Base-by-base conservation (phyloP, 2,113 vertebrate genomes). In the Spizaetus ornatus region DNA sequence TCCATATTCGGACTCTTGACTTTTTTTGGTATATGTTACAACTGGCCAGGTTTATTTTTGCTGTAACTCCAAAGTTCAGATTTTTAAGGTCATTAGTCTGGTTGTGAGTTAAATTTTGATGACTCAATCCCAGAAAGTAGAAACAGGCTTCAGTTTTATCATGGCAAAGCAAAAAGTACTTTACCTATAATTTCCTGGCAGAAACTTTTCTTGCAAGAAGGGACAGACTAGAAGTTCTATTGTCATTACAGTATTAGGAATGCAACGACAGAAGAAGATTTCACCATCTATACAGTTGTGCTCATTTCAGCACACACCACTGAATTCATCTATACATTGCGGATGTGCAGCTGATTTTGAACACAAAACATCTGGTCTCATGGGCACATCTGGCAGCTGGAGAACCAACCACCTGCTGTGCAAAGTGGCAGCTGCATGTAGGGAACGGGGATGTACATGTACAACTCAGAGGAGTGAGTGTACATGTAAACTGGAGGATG, bases 1-100 rank as follows among this genome's bases (percentile, higher is more conserved):
- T 7, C 20, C 1, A 0, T 9, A 1, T n/a, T 31, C 0, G 8
- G 22, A 21, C 10, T 58, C 31, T 18, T 32, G 9, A 3, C 23
- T 42, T 63, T 32, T 53, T 66, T 40, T 19, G 25, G 36, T 77
- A 2, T 25, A 7, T 22, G 32, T 48, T 77, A 45, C 32, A 58
- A 31, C 7, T 10, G 11, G 74, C 34, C 18, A 31, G 25, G 26
- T n/a, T 94, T 38, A 8, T 18, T 67, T 61, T 34, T 29, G 70
- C 47, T 25, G 27, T 31, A 5, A 42, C 43, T 55, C 63, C 77
- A 36, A 47, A 80, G 31, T 52, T 32, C 27, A 6, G 27, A 14
- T 42, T 58, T 94, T 62, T 43, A 5, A 23, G 38, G 71, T 15
- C 13, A 9, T 29, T 27, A 22, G 7, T 17, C 13, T 42, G 58